phyloP scores from a whole-genome alignment of 2,113 vertebrate species.

The Mustelus asterias region DNA sequence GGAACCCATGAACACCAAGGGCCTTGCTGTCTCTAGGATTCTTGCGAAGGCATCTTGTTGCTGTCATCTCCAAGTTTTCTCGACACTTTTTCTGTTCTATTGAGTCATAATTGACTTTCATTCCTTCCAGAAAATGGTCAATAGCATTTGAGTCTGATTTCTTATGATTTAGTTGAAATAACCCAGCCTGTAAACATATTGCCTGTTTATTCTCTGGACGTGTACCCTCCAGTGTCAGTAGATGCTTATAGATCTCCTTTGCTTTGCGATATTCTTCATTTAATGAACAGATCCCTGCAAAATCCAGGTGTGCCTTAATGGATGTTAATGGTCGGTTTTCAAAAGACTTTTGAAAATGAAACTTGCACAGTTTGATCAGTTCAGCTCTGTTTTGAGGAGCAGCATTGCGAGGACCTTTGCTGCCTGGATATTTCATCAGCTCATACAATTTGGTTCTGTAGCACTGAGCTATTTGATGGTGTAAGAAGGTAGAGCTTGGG shows the following conservation, averaged over 20 bases:
- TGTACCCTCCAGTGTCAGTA: neutral
- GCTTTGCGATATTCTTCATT: neutral
- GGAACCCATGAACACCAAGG: too few relatives aligned
- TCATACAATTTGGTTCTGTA: too few relatives aligned
- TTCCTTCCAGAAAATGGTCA: neutral
- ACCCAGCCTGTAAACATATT: neutral
- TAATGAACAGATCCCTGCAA: neutral
- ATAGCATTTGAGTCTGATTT: neutral
- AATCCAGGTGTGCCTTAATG: neutral
- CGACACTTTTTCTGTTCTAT: neutral
- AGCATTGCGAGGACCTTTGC: neutral
- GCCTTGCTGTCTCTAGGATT: slow-evolving; percentile 43
- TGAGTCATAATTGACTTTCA: too few relatives aligned
- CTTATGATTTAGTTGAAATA: neutral
- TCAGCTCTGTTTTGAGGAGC: neutral
- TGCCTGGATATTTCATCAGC: neutral
- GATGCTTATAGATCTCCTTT: neutral
- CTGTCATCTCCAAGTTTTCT: neutral
- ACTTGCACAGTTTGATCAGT: neutral
- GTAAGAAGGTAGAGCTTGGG: too few relatives aligned
- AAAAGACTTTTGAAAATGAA: neutral
- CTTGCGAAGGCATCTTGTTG: neutral
- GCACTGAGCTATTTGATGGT: too few relatives aligned
- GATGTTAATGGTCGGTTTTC: neutral
- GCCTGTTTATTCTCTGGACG: too few relatives aligned